Percentiles rank a stretch among this genome's conserved stretches.
These are phyloP conservation scores for Synodontis membranacea DNA, from an alignment of 2,113 vertebrate species.

Conservation along the genomic window DNA sequence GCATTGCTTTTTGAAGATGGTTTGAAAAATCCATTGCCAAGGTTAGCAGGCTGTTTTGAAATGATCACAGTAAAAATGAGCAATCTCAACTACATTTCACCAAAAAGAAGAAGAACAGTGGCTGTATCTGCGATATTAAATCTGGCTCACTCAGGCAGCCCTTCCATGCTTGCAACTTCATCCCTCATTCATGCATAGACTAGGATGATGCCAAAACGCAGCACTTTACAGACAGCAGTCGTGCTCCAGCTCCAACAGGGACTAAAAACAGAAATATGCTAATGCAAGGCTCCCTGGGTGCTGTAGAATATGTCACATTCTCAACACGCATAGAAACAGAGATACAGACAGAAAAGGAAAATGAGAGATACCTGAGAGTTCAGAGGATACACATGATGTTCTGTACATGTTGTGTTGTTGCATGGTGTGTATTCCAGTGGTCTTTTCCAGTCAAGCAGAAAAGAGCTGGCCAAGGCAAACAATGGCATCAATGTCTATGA, in stretches of 20 bases:
- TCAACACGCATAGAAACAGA: not conserved
- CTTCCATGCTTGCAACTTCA: not conserved
- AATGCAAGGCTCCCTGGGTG: not conserved
- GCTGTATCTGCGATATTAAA: not conserved
- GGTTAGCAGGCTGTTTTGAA: not conserved
- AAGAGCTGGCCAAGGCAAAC: conserved; percentile 16
- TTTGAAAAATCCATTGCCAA: not conserved
- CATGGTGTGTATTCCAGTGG: conserved; percentile 11
- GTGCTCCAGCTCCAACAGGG: conserved; percentile 6
- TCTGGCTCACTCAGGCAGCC: not conserved
- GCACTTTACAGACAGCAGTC: conserved; percentile 30
- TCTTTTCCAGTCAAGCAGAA: conserved; percentile 12
- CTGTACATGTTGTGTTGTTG: conserved; percentile 28
- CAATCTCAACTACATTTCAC: not conserved
- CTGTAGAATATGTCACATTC: conserved; percentile 26
- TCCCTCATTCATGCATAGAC: not conserved
- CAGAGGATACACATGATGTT: conserved; percentile 12
- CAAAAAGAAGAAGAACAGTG: not conserved
- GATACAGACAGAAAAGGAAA: not conserved
- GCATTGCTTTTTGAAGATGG: conserved; percentile 4
- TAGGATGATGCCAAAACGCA: conserved; percentile 5
- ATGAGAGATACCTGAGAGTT: not conserved
- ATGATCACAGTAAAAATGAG: not conserved
- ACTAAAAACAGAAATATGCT: conserved; percentile 16
- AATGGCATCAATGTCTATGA: conserved; percentile 37